Conservation (phyloP, 2,888 invertebrate genomes). For the Agelastica alni region DNA sequence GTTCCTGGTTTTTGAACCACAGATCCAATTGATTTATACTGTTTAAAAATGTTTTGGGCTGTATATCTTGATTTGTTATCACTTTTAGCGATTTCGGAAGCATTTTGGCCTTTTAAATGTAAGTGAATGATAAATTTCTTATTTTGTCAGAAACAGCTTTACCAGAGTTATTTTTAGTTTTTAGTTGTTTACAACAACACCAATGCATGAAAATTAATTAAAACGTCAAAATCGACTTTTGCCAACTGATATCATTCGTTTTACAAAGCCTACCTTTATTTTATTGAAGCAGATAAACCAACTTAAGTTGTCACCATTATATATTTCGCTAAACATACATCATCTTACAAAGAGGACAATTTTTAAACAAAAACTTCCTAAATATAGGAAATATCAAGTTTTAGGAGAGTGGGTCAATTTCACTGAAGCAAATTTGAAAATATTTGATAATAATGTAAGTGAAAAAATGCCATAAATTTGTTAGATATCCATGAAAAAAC, state of each 20-base stretch:
- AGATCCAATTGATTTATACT: constrained; percentile 7
- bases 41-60: background rate
- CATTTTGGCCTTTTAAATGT: background rate
- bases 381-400: background rate
- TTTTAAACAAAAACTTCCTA: background rate
- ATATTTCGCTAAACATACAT: background rate
- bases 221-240: too few relatives aligned
- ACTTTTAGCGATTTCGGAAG: constrained; percentile 1
- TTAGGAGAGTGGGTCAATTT: background rate
- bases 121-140: background rate
- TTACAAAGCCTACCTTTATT: background rate
- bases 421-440: background rate
- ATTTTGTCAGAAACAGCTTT: background rate
- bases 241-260: background rate
- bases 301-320: background rate
- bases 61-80: constrained; percentile 1
- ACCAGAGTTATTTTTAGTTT: too few relatives aligned
- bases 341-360: background rate
- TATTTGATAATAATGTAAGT: too few relatives aligned
- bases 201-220: too few relatives aligned
- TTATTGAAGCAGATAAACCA: background rate
- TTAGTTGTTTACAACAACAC: background rate
- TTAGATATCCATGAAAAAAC: too few relatives aligned
- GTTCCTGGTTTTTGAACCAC: background rate
- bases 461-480: too few relatives aligned